Evolutionary conservation across 2,888 invertebrate genomes (phyloP).

Genomic region (Cephalotes varians): DNA sequence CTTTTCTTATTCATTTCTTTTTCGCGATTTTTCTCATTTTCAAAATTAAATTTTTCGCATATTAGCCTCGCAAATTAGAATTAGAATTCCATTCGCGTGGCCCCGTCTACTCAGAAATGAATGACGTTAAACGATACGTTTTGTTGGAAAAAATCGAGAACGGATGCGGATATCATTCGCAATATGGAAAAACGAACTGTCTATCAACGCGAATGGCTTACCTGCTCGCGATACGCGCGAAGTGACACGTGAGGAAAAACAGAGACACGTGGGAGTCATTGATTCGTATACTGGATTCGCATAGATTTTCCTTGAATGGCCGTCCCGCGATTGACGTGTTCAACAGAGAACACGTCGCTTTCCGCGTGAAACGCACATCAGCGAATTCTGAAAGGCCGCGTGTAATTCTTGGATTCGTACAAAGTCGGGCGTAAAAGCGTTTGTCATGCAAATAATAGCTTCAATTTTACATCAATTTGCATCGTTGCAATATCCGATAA

Average conservation of each 20-base stretch:
- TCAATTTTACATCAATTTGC: slow-evolving; percentile 50
- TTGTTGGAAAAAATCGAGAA: slow-evolving; percentile 15
- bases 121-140: background rate
- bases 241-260: slow-evolving; percentile 48
- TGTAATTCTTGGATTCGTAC: slow-evolving; percentile 34
- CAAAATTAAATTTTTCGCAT: background rate
- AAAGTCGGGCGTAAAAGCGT: slow-evolving; percentile 44
- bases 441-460: slow-evolving; percentile 37
- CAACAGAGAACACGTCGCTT: slow-evolving; percentile 45
- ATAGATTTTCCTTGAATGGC: slow-evolving; percentile 46
- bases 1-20: too few species aligned
- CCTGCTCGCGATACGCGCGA: slow-evolving; percentile 20
- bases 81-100: background rate
- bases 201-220: background rate
- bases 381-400: slow-evolving; percentile 31
- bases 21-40: background rate
- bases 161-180: background rate
- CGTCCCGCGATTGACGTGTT: slow-evolving; percentile 44
- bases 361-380: slow-evolving; percentile 47
- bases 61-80: background rate
- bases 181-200: slow-evolving; percentile 13
- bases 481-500: slow-evolving; percentile 23
- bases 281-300: slow-evolving; percentile 44
- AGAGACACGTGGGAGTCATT: slow-evolving; percentile 53
- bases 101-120: background rate